phyloP scores from a whole-genome alignment of 1,140 invertebrate genomes.

The Cryptotermes secundus region DNA sequence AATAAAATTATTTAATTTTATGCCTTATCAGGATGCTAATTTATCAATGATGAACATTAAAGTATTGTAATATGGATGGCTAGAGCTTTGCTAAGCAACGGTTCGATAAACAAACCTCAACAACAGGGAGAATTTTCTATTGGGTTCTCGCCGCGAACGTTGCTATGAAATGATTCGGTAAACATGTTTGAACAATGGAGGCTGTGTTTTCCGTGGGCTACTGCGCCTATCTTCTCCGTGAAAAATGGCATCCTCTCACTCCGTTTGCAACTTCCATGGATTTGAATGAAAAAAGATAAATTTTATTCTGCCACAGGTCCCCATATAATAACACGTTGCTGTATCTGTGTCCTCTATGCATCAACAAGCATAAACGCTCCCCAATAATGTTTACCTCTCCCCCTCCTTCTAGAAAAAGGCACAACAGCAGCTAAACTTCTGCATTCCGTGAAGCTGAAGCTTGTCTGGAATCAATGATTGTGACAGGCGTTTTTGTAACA shows the following conservation, averaged over 20 bases:
- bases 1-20: too few relatives aligned
- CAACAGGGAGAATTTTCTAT: too few relatives aligned
- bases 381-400: background rate
- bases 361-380: background rate
- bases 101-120: too few relatives aligned
- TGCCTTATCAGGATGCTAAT: too few relatives aligned
- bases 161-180: too few relatives aligned
- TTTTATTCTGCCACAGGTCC: background rate
- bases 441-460: background rate
- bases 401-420: background rate
- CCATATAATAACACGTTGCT: conserved; percentile 10
- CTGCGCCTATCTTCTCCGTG: too few relatives aligned
- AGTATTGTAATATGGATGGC: too few relatives aligned
- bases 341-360: background rate
- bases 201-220: too few relatives aligned
- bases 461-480: background rate
- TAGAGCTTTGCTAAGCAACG: too few relatives aligned
- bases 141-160: too few relatives aligned
- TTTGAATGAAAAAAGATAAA: background rate
- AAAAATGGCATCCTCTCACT: background rate
- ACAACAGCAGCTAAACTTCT: background rate
- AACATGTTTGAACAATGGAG: too few relatives aligned
- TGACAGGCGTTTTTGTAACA: background rate
- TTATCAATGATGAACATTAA: too few relatives aligned
- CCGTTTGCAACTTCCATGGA: background rate